Conservation (phyloP, 2,888 invertebrate species). For the Latrodectus elegans region DNA sequence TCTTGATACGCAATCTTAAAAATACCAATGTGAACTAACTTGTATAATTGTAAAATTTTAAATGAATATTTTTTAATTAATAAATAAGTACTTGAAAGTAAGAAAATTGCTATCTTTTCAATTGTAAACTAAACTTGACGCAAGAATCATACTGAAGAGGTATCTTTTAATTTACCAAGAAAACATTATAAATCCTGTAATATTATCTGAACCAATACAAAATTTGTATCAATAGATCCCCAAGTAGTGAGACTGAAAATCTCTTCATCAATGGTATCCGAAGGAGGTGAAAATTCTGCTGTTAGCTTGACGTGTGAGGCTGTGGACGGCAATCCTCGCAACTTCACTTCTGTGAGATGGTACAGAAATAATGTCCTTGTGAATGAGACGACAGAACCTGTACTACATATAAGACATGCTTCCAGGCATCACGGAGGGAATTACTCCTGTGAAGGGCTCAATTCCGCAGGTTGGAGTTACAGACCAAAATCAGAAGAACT, state of each 20-base stretch:
- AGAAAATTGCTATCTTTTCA: too few relatives aligned
- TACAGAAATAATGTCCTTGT: conserved; percentile 83
- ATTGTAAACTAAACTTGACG: too few relatives aligned
- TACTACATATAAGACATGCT: conserved; percentile 88
- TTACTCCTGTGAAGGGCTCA: conserved; percentile 93
- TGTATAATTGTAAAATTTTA: too few relatives aligned
- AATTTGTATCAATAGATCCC: conserved; percentile 69
- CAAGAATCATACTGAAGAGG: too few relatives aligned
- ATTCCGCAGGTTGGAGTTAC: conserved; percentile 91
- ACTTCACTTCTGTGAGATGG: conserved; percentile 86
- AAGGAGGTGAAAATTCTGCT: conserved; percentile 84
- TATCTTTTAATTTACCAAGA: too few relatives aligned
- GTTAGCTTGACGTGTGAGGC: conserved; percentile 89
- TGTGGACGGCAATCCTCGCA: conserved; percentile 85
- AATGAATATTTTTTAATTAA: too few relatives aligned
- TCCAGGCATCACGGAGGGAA: conserved; percentile 92
- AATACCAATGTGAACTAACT: too few relatives aligned
- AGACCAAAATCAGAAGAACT: conserved; percentile 86
- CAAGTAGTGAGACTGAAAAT: conserved; percentile 78
- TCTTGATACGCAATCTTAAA: too few relatives aligned
- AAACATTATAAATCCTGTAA: too few relatives aligned
- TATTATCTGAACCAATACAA: background rate
- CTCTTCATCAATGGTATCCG: conserved; percentile 84
- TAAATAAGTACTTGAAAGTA: too few relatives aligned
- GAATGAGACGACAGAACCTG: conserved; percentile 89